Percentiles rank a stretch among this genome's conserved stretches.
phyloP scores from a whole-genome alignment of 2,888 invertebrate species.

The Drosophila nigritarsus region DNA sequence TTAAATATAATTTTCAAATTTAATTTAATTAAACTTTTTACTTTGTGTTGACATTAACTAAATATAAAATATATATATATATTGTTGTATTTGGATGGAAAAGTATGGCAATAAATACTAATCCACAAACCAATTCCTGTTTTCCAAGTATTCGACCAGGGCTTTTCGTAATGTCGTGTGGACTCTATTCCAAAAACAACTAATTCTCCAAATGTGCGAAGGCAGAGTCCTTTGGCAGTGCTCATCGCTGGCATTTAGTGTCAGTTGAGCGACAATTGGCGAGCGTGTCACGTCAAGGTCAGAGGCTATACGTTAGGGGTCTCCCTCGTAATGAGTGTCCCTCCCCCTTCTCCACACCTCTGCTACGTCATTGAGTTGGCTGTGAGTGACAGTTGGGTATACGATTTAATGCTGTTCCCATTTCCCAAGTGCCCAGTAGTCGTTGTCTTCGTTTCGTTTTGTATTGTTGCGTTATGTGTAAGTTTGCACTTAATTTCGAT shows the following conservation, averaged over 20 bases:
- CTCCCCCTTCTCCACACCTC: not conserved
- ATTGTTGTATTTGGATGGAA: not conserved
- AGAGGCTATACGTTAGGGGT: slow-evolving; percentile 23
- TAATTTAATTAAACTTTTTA: too few relatives aligned
- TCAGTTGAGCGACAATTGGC: slow-evolving; percentile 60
- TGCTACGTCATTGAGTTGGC: not conserved
- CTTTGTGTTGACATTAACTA: too few relatives aligned
- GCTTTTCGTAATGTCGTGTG: not conserved
- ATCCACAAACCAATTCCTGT: not conserved
- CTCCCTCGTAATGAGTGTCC: slow-evolving; percentile 33
- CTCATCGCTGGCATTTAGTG: slow-evolving; percentile 69
- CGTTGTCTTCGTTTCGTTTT: not conserved
- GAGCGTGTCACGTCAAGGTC: slow-evolving; percentile 65
- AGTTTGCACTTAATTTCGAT: slow-evolving; percentile 74
- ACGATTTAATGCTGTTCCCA: slow-evolving; percentile 8
- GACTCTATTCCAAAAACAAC: not conserved
- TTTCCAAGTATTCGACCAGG: not conserved
- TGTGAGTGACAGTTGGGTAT: slow-evolving; percentile 33
- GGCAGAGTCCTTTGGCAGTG: not conserved
- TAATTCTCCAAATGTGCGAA: slow-evolving; percentile 15
- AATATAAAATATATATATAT: too few relatives aligned
- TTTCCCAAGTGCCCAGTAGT: slow-evolving; percentile 1
- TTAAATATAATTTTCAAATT: too few relatives aligned
- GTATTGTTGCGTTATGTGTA: slow-evolving; percentile 32
- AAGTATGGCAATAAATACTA: not conserved